Evolutionary conservation across 2,888 invertebrate species (phyloP), one percentile per base, ranked within the genome.

Genomic region (Agonopterix alstromeriana): DNA sequence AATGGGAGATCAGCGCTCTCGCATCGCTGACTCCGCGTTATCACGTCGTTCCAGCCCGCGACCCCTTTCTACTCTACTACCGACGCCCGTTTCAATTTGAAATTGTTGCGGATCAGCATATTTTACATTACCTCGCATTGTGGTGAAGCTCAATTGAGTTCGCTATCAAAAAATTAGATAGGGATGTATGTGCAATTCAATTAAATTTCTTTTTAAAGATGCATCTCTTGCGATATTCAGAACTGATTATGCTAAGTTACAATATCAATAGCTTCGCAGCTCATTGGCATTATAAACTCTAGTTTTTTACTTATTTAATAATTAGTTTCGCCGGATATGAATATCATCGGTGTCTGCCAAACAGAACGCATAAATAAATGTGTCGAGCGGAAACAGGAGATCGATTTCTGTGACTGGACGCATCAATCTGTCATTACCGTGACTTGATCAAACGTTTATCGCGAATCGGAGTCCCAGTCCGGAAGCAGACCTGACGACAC

Each of bases 51-150:
- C 68, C 83, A 81, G 77, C 65, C 66, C 66, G 64, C 72, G 70
- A 80, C 80, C 83, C 84, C 78, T 80, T 78, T 70, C 67, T 61
- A 71, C 65, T 69, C 67, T 69, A 70, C 74, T 74, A 70, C 69
- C 70, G 62, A 70, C 71, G 73, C 65, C 27, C 70, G 66, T 73
- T 75, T 74, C 77, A 82, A 81, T 83, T 76, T 68, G 75, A 71
- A 76, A 77, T 74, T 71, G 74, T 72, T 65, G 64, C 69, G 80
- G 83, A 84, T 86, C 79, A 83, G 72, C 84, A 84, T 85, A 85
- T 82, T 84, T 83, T 77, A 83, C 64, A 54, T 12, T 42, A 42
- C 58, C 56, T 47, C 14, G 58, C 65, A 73, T 77, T 81, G 77
- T 82, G 66, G 63, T 62, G 61, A 57, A 61, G 67, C 71, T 73